A percentile compares a stretch with the other conserved stretches of the same genome.
phyloP scores from a whole-genome alignment of 1,140 invertebrate species.

The Drosophila varians region DNA sequence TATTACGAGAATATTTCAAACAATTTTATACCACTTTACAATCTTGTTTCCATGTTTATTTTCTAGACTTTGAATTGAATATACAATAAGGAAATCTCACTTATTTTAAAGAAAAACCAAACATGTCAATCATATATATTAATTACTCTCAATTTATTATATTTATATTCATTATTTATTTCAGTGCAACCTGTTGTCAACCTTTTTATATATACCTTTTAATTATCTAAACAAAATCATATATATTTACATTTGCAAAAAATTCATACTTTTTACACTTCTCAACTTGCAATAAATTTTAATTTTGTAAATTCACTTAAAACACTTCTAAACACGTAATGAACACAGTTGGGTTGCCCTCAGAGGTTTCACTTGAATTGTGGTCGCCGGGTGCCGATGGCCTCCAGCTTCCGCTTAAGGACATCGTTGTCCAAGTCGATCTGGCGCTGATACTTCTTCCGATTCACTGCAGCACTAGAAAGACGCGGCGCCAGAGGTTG shows the following conservation, averaged over 20 bases:
- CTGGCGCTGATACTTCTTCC: constrained; percentile 77
- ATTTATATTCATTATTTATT: background rate
- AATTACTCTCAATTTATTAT: no score
- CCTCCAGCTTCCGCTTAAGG: constrained; percentile 75
- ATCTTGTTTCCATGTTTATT: background rate
- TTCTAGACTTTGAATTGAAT: background rate
- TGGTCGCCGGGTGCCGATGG: constrained; percentile 61
- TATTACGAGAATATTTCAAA: background rate
- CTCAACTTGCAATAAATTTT: constrained; percentile 73
- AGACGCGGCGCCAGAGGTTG: constrained; percentile 40
- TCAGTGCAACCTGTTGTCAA: background rate
- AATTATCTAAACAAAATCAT: background rate
- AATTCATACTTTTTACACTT: constrained; percentile 8
- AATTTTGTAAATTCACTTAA: constrained; percentile 71
- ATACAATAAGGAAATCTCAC: background rate
- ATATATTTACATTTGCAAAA: background rate
- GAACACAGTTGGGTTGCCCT: constrained; percentile 39
- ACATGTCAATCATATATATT: background rate
- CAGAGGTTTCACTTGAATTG: constrained; percentile 50
- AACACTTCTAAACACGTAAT: constrained; percentile 63
- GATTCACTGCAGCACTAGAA: constrained; percentile 72
- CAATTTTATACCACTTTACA: background rate
- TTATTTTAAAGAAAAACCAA: background rate
- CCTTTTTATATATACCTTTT: background rate
- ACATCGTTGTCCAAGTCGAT: constrained; percentile 81